Percentiles rank a stretch among this genome's conserved stretches.
These are phyloP conservation scores for Oncopodura yosiiana DNA, from an alignment of 1,140 invertebrate genomes.

Conservation along the genomic window DNA sequence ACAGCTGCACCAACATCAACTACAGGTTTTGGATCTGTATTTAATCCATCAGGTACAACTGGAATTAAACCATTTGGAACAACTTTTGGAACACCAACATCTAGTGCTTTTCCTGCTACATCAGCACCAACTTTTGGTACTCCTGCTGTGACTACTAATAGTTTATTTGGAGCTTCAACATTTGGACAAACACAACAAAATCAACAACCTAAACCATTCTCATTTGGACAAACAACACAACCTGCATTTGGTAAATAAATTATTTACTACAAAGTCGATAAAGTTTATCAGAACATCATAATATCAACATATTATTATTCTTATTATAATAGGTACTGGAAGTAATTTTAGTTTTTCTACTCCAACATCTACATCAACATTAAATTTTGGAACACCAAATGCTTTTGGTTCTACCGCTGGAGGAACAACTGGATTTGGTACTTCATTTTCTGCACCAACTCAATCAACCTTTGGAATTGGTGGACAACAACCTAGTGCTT, in stretches of 20 bases:
- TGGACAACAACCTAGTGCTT: slow-evolving; percentile 40
- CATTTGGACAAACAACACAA: slow-evolving; percentile 40
- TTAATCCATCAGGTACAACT: slow-evolving; percentile 17
- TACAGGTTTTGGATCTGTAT: slow-evolving; percentile 28
- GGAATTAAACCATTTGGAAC: slow-evolving; percentile 27
- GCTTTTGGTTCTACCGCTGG: not conserved
- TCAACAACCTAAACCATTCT: slow-evolving; percentile 11
- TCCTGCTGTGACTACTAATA: slow-evolving; percentile 30
- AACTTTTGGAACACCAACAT: slow-evolving; percentile 37
- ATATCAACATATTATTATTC: not conserved
- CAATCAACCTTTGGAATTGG: slow-evolving; percentile 35
- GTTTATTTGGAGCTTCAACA: not conserved
- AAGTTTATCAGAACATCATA: not conserved
- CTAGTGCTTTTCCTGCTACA: slow-evolving; percentile 46
- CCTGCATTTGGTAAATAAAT: slow-evolving; percentile 40
- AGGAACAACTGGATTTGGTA: slow-evolving; percentile 40
- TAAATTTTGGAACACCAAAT: not conserved
- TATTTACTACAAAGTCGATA: too few species aligned
- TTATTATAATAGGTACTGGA: not conserved
- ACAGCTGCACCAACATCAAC: slow-evolving; percentile 11
- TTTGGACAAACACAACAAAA: too few species aligned
- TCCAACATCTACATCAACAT: too few species aligned
- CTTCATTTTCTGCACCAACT: slow-evolving; percentile 30
- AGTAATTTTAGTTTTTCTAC: not conserved
- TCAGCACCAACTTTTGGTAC: slow-evolving; percentile 39